These are phyloP conservation scores for Leucoma salicis DNA, from an alignment of 2,888 invertebrate genomes.

Conservation along the genomic window DNA sequence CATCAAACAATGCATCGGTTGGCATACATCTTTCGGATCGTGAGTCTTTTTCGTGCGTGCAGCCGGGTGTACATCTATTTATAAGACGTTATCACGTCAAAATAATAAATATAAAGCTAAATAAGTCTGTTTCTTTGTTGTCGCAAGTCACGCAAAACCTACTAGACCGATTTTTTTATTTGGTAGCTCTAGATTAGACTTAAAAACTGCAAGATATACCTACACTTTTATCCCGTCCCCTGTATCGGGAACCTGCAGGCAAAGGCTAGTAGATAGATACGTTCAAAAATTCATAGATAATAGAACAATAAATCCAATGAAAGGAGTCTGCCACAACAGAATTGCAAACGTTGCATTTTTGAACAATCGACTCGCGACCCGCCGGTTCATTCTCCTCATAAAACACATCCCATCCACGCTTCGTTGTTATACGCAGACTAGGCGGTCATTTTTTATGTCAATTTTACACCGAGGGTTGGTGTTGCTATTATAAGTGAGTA, in stretches of 20 bases:
- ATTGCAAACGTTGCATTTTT: conserved; percentile 21
- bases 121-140: too few species aligned
- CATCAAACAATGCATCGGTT: too few species aligned
- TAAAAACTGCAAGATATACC: too few species aligned
- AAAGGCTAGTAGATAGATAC: background rate
- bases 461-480: background rate
- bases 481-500: background rate
- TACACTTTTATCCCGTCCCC: too few species aligned
- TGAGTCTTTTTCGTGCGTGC: too few species aligned
- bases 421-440: conserved; percentile 17
- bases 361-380: conserved; percentile 18
- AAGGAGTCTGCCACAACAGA: background rate
- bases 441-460: conserved; percentile 15
- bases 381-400: conserved; percentile 17
- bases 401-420: conserved; percentile 14
- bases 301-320: background rate
- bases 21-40: too few species aligned
- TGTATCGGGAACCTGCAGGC: background rate
- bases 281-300: background rate
- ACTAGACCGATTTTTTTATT: too few species aligned
- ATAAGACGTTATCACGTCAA: too few species aligned
- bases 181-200: too few species aligned
- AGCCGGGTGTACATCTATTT: too few species aligned
- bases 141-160: too few species aligned
- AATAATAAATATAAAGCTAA: too few species aligned